Conservation (phyloP, 2,888 invertebrate species). For the Chloromyia formosa region DNA sequence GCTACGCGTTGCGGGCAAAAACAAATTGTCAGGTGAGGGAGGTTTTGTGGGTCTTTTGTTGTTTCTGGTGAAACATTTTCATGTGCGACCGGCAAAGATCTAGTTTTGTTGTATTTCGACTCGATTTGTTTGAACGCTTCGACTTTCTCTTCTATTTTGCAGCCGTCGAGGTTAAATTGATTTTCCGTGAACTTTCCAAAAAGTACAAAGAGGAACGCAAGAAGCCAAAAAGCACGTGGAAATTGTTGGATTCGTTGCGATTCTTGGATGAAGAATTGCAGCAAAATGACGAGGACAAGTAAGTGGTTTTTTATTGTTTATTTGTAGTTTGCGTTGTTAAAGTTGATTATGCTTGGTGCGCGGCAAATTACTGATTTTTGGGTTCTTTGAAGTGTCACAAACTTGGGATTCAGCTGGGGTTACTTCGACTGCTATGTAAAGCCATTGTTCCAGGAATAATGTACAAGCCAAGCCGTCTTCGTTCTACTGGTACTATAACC, state of each 20-base stretch:
- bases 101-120: too few relatives aligned
- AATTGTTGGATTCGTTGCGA: slow-evolving; percentile 54
- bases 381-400: too few relatives aligned
- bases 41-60: slow-evolving; percentile 9
- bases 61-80: slow-evolving; percentile 22
- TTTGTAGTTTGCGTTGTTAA: too few relatives aligned
- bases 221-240: slow-evolving; percentile 60
- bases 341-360: neutral
- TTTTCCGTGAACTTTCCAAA: slow-evolving; percentile 61
- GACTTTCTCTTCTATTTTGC: slow-evolving; percentile 35
- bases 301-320: neutral
- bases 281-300: neutral
- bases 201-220: slow-evolving; percentile 61
- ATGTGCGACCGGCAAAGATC: neutral
- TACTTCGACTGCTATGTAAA: too few relatives aligned
- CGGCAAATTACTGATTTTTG: neutral
- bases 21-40: slow-evolving; percentile 58
- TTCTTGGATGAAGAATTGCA: slow-evolving; percentile 39
- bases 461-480: too few relatives aligned
- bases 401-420: too few relatives aligned
- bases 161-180: slow-evolving; percentile 61
- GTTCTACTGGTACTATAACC: too few relatives aligned
- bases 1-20: slow-evolving; percentile 60
- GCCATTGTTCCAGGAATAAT: too few relatives aligned
- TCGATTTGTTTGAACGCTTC: too few relatives aligned